Evolutionary conservation across 1,140 invertebrate species (phyloP), one percentile per base, ranked within the genome.

Genomic region (Drosophila setifemur): DNA sequence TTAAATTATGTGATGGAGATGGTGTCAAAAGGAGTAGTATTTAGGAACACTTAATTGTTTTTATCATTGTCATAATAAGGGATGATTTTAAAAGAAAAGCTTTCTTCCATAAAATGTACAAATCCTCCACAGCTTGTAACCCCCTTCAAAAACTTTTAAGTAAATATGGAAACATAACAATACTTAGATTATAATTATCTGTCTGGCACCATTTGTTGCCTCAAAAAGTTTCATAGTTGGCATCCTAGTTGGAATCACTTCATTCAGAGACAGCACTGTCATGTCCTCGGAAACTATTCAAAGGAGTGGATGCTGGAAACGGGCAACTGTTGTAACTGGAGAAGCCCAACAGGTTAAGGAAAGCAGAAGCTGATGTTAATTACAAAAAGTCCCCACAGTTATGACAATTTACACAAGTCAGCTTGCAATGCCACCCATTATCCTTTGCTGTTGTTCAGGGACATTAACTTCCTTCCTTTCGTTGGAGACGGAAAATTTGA

Each of bases 301-400:
- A 35, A 42, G 2, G 45, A n/a, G 33, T 33, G 12, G 12, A 39
- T 29, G 25, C 50, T 33, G 12, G 12, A 39, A 35, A 29, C 50
- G 48, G 31, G 31, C 53, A 48, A 21, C 31, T 53, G 12, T 39
- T 66, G 48, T 49, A 45, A 45, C 11, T 40, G 29, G 39, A 16
- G 40, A 23, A 63, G 58, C 37, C 66, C 64, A 81, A 81, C 76
- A 77, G 75, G 72, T 81, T 76, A 52, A 43, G 54, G 33, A 55
- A 55, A 44, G 14, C 44, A 67, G 26, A 43, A 14, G 26, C 40
- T 12, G 6, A 50, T 49, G 61, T 54, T 81, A 68, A 82, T 82
- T 82, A 39, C 19, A 67, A 57, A 29, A 60, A 37, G 33, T 39
- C 39, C 33, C 69, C 23, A 60, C 28, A 78, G 75, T 67, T 78